Conservation (phyloP, 2,113 vertebrate species). For the Trogon surrucura region DNA sequence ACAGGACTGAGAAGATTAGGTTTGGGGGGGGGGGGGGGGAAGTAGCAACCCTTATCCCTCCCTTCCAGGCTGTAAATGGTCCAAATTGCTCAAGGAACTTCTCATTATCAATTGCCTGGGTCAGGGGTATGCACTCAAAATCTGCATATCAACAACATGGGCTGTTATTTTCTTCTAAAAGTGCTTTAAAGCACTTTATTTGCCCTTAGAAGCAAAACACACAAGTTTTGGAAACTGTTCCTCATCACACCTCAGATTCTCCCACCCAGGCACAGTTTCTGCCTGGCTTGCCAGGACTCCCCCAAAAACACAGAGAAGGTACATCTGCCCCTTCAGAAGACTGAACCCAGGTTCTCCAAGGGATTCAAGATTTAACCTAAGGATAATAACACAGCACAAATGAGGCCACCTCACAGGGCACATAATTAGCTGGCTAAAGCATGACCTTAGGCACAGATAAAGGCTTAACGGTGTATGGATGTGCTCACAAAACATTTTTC, state of each 20-base stretch:
- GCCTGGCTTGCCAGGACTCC: background rate
- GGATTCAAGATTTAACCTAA: background rate
- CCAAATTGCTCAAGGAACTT: background rate
- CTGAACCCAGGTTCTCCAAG: background rate
- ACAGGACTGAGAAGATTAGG: background rate
- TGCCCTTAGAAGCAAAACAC: background rate
- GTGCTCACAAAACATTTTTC: background rate
- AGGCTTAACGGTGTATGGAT: background rate
- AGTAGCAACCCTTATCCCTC: background rate
- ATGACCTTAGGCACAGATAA: background rate
- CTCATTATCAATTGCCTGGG: background rate
- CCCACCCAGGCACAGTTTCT: background rate
- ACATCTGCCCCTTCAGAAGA: fast-evolving
- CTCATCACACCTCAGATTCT: background rate
- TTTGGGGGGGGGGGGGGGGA: background rate
- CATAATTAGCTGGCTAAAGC: background rate
- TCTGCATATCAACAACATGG: background rate
- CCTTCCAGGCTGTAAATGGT: background rate
- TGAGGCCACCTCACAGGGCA: background rate
- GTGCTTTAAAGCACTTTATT: background rate
- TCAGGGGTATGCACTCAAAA: background rate
- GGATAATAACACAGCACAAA: background rate
- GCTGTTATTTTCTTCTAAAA: background rate
- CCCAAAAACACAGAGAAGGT: background rate
- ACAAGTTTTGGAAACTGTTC: background rate